Base-by-base conservation (phyloP, 1,140 invertebrate genomes). In the Bombus superbus region DNA sequence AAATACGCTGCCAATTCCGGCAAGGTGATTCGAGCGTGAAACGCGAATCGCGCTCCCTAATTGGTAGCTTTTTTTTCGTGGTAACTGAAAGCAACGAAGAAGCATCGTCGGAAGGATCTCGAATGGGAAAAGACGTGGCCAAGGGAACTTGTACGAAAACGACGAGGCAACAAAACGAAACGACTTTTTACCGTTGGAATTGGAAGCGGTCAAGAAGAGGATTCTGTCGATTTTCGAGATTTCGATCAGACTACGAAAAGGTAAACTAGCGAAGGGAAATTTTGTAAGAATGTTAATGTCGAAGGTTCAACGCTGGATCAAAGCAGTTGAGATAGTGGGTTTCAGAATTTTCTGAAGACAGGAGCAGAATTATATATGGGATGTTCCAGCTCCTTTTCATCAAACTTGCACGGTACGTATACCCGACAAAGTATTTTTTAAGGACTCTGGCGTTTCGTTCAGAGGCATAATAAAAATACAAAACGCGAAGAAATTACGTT, bases 31-130 rank as follows among this genome's bases (percentile, higher is more conserved):
- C 69, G 64, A n/a, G 71, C 47, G 64, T 64, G 81, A 84, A 62
- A 64, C 79, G 25, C 64, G 76, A 86, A 73, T 87, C 78, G 32
- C 78, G 62, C 73, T 79, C 73, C 69, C 81, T 90, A 90, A 91
- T 91, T 91, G 90, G 87, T 72, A 88, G 84, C 79, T 86, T 85
- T 88, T 90, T 68, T 68, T 28, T 38, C 74, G 47, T 40, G 38
- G 53, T 91, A 91, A 91, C 89, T 90, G 89, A 75, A 86, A 85
- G n/a, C 74, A 44, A 40, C 69, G 64, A 69, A 74, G 74, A 13
- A 81, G 79, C 72, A 47, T 78, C 57, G 62, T 28, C 42, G 69
- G 53, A 32, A 83, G 62, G 35, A 78, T 86, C 80, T 75, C 76
- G 53, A 86, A 47, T 79, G 38, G 69, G 13, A 35, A 38, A 66